phyloP scores from a whole-genome alignment of 2,888 invertebrate genomes.

The Leptinotarsa haldemani region DNA sequence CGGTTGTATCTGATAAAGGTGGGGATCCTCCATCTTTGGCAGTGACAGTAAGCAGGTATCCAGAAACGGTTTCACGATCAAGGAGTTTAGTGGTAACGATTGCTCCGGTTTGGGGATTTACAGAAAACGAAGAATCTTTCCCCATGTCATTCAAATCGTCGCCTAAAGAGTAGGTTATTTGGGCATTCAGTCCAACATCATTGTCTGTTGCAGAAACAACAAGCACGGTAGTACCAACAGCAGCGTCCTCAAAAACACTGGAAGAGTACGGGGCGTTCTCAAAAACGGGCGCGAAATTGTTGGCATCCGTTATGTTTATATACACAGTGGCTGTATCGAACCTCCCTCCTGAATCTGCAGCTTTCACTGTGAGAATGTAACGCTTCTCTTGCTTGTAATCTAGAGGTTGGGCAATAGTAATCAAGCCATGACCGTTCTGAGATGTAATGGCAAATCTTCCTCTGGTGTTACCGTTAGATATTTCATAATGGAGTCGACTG shows the following conservation, averaged over 20 bases:
- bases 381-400: slow-evolving; percentile 93
- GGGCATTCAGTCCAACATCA: slow-evolving; percentile 95
- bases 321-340: slow-evolving; percentile 90
- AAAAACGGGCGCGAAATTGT: slow-evolving; percentile 93
- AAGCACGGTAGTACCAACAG: slow-evolving; percentile 90
- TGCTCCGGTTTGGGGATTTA: slow-evolving; percentile 93
- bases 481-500: slow-evolving; percentile 81
- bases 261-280: slow-evolving; percentile 93
- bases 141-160: slow-evolving; percentile 74
- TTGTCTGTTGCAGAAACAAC: slow-evolving; percentile 93
- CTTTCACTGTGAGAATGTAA: slow-evolving; percentile 87
- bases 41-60: slow-evolving; percentile 90
- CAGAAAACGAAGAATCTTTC: slow-evolving; percentile 79
- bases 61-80: slow-evolving; percentile 85
- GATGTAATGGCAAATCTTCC: slow-evolving; percentile 91
- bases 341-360: slow-evolving; percentile 89
- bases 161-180: slow-evolving; percentile 82
- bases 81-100: slow-evolving; percentile 86
- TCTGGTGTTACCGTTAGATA: slow-evolving; percentile 85
- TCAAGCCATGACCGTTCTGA: slow-evolving; percentile 86
- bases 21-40: slow-evolving; percentile 94
- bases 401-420: slow-evolving; percentile 89
- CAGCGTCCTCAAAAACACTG: slow-evolving; percentile 92
- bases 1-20: slow-evolving; percentile 91
- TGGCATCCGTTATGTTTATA: slow-evolving; percentile 94